These are phyloP conservation scores for Dendrolimus punctatus DNA, from an alignment of 1,140 invertebrate species.

Conservation along the genomic window DNA sequence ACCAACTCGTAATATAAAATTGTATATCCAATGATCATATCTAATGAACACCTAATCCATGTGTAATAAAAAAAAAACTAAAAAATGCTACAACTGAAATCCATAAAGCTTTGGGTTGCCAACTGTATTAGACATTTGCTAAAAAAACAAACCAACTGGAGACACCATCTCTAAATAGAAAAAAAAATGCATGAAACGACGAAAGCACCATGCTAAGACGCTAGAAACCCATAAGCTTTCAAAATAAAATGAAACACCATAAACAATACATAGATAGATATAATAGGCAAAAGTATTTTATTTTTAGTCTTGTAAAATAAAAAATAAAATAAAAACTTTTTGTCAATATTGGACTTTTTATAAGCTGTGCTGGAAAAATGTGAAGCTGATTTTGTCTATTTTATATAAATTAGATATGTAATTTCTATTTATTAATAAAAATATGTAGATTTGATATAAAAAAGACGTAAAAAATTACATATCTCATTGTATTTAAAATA, in stretches of 20 bases:
- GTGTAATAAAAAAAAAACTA: too few species aligned
- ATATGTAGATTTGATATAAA: too few species aligned
- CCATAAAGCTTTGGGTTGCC: constrained; percentile 48
- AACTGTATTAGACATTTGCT: constrained; percentile 22
- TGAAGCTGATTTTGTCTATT: not conserved
- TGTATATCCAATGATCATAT: not conserved
- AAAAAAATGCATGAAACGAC: constrained; percentile 7
- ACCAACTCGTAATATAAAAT: too few species aligned
- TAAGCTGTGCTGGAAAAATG: constrained; percentile 20
- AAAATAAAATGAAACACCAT: constrained; percentile 22
- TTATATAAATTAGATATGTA: too few species aligned
- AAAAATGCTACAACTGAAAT: constrained; percentile 7
- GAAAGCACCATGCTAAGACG: constrained; percentile 39
- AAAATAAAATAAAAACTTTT: constrained; percentile 13
- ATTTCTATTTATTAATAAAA: too few species aligned
- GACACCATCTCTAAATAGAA: constrained; percentile 5
- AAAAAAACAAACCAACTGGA: constrained; percentile 10
- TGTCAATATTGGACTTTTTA: constrained; percentile 65
- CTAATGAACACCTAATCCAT: not conserved
- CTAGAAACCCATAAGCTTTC: constrained; percentile 63
- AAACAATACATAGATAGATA: constrained; percentile 2
- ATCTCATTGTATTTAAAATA: too few species aligned
- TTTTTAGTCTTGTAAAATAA: constrained; percentile 17
- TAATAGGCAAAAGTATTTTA: not conserved
- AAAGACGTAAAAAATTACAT: too few species aligned